A percentile compares a stretch with the other conserved stretches of the same genome.
Evolutionary conservation across 1,140 invertebrate genomes (phyloP).

Genomic region (Phocides pigmalion): DNA sequence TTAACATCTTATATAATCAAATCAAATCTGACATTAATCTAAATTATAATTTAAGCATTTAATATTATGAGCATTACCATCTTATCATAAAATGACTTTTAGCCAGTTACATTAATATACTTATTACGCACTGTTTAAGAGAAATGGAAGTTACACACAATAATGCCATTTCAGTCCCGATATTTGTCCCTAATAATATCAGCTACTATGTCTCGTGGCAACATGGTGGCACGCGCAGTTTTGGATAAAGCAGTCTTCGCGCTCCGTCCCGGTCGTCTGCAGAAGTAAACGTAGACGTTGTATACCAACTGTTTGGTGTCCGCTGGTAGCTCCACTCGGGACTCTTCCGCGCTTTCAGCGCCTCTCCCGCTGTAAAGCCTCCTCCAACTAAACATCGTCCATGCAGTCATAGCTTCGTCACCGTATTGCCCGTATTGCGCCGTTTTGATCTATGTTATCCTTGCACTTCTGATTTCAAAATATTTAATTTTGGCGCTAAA

Average conservation of each 20-base stretch:
- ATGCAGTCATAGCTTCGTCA: constrained; percentile 77
- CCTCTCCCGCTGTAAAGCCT: constrained; percentile 66
- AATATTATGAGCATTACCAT: too few relatives aligned
- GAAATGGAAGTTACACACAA: not conserved
- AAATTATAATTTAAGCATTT: too few relatives aligned
- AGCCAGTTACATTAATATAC: not conserved
- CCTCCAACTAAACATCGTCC: constrained; percentile 81
- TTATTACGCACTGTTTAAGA: constrained; percentile 14
- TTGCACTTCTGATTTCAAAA: constrained; percentile 1
- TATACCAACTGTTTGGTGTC: constrained; percentile 76
- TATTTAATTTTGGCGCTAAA: not conserved
- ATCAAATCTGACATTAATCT: too few relatives aligned
- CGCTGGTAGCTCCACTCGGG: constrained; percentile 64
- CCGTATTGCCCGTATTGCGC: constrained; percentile 80
- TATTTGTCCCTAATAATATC: constrained; percentile 74
- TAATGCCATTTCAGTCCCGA: constrained; percentile 43
- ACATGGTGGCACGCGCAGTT: constrained; percentile 74
- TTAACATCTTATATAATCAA: too few relatives aligned
- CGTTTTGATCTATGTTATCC: constrained; percentile 53
- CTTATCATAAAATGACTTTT: too few relatives aligned
- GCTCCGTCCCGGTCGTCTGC: constrained; percentile 65
- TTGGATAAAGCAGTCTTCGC: constrained; percentile 71
- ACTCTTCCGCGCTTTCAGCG: constrained; percentile 54
- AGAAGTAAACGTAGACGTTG: constrained; percentile 78
- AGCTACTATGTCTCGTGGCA: constrained; percentile 73